Percentiles rank a stretch among this genome's conserved stretches.
phyloP scores from a whole-genome alignment of 2,888 invertebrate species.

The Didymodactylos carnosus region DNA sequence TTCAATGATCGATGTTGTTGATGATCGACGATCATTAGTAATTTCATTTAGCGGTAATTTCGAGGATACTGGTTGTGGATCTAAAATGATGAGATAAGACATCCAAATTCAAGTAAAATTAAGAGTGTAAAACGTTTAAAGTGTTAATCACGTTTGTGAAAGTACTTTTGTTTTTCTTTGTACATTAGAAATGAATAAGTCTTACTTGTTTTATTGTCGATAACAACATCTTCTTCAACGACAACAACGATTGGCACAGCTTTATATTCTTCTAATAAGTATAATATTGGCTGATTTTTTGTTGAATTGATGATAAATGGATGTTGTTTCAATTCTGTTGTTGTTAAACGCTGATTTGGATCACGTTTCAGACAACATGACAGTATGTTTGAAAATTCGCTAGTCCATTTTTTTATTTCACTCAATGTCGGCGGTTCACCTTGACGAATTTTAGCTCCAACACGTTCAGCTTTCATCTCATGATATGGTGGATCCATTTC shows the following conservation, averaged over 20 bases:
- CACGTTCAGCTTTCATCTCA: slow-evolving; percentile 96
- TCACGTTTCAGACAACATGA: slow-evolving; percentile 7
- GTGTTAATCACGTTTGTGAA: no score
- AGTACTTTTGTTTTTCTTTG: no score
- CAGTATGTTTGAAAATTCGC: slow-evolving; percentile 1
- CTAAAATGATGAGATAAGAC: no score
- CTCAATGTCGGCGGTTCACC: slow-evolving; percentile 72
- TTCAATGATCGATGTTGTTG: no score
- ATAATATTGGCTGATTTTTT: not conserved
- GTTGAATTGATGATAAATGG: not conserved
- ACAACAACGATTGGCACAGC: slow-evolving; percentile 6
- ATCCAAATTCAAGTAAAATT: no score
- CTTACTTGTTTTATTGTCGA: not conserved
- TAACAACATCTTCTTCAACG: not conserved
- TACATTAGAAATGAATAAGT: no score
- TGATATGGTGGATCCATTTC: slow-evolving; percentile 98
- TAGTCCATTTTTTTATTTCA: not conserved
- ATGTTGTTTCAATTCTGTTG: slow-evolving; percentile 20
- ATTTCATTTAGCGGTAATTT: no score
- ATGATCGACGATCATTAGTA: no score
- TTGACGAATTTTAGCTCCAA: slow-evolving; percentile 91
- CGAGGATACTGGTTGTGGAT: no score
- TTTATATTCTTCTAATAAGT: slow-evolving; percentile 7
- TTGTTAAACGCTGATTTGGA: slow-evolving; percentile 15
- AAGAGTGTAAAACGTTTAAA: no score